Base-by-base conservation (phyloP, 2,888 invertebrate species). In the Aleiodes testaceus region DNA sequence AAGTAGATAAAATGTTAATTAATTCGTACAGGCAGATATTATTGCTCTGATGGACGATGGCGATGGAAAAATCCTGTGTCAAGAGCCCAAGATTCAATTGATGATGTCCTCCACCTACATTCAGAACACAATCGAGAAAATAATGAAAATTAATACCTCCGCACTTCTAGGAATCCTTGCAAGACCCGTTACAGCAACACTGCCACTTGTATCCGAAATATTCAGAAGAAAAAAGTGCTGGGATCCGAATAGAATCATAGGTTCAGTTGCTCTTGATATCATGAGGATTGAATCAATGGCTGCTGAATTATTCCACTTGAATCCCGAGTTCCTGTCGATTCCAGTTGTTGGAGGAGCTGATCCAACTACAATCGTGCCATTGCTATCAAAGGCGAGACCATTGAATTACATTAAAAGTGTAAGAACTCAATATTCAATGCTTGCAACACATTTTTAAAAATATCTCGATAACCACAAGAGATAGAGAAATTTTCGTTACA, bases 311-410 rank as follows among this genome's bases (percentile, higher is more conserved):
- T 73, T 84, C 22, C 79, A 82, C 72, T 76, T 86, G 52, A 79
- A 85, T 77, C 79, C 83, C 20, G 75, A 80, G 0, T 83, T 78
- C 72, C 52, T 85, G 45, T 74, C 80, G 5, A 74, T 86, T 1
- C 85, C 86, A 11, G 73, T 86, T 44, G 78, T 80, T 7, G 85
- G 82, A 16, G 86, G 86, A 11, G 82, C 84, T 11, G 85, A 86
- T 77, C 50, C 79, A 9, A 72, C 70, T 49, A 83, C 82, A 11
- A 63, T 80, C 16, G 83, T 86, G 0, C 86, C 86, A 3, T 72
- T 86, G 5, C 75, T 86, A 11, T 84, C 84, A 2, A 77, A 73
- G 53, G 79, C 83, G 7, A 76, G 72, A 63, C 83, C 82, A 9
- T 74, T 77, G 42, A 79, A 79, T 69, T 73, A 76, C 53, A 82